Evolutionary conservation across 2,888 invertebrate species (phyloP).

Genomic region (Furcula furcula): DNA sequence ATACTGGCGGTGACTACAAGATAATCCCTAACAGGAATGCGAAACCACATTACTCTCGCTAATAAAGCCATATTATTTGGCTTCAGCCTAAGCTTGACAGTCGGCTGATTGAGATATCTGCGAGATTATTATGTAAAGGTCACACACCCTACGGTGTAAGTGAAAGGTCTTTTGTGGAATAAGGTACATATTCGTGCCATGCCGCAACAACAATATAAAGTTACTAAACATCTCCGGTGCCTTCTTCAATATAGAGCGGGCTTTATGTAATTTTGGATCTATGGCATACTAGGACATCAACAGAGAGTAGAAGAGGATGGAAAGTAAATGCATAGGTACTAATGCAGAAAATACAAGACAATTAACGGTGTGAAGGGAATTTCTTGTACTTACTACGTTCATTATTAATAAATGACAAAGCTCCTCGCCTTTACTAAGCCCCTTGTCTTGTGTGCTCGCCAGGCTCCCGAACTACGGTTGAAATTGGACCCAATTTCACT

Average conservation of each 20-base stretch:
- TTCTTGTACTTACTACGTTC: conserved; percentile 53
- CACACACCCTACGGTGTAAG: background rate
- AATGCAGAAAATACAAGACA: too few species aligned
- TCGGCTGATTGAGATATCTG: conserved; percentile 7
- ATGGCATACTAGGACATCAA: too few species aligned
- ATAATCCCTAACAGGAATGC: conserved; percentile 16
- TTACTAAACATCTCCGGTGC: too few species aligned
- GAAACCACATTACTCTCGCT: conserved; percentile 9
- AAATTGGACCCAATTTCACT: conserved; percentile 41
- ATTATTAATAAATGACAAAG: conserved; percentile 65
- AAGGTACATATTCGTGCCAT: too few species aligned
- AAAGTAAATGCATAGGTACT: too few species aligned
- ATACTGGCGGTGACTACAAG: too few species aligned
- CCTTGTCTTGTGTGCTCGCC: conserved; percentile 34
- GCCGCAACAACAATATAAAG: too few species aligned
- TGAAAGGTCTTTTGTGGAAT: background rate
- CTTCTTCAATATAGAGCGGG: too few species aligned
- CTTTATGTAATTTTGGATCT: too few species aligned
- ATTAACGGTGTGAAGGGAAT: conserved; percentile 44
- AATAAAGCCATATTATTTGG: conserved; percentile 17
- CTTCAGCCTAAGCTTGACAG: conserved; percentile 1
- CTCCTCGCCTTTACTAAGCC: conserved; percentile 44
- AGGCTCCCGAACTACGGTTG: conserved; percentile 11
- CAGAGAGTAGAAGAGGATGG: too few species aligned
- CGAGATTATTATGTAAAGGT: conserved; percentile 19